A percentile compares a stretch with the other conserved stretches of the same genome.
phyloP scores from a whole-genome alignment of 2,888 invertebrate genomes.

The Smittia sp. region DNA sequence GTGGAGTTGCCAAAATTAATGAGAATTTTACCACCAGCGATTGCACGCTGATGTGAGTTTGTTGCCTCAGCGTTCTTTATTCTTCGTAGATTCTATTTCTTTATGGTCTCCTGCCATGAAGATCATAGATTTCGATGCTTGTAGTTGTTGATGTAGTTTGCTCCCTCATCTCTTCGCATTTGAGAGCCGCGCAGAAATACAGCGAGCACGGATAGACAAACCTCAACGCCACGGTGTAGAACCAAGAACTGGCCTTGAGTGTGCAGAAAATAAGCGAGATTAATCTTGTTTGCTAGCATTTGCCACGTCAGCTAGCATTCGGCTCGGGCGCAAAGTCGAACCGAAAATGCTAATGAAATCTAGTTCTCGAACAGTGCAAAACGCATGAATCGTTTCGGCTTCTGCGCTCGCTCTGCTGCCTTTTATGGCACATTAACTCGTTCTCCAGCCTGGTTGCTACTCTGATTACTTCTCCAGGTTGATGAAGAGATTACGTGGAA shows the following conservation, averaged over 20 bases:
- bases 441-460: too few relatives aligned
- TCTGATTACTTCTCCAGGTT: too few relatives aligned
- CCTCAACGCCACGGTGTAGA: not conserved
- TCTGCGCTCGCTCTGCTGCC: too few relatives aligned
- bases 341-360: too few relatives aligned
- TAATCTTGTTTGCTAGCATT: constrained; percentile 7
- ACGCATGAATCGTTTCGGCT: constrained; percentile 20
- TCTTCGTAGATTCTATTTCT: not conserved
- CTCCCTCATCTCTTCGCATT: not conserved
- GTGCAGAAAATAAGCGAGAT: constrained; percentile 24
- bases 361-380: not conserved
- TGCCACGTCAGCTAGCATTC: constrained; percentile 16
- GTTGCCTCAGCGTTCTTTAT: not conserved
- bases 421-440: too few relatives aligned
- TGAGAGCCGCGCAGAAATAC: not conserved
- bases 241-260: constrained; percentile 30
- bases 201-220: not conserved
- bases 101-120: not conserved
- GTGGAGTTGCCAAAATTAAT: too few relatives aligned
- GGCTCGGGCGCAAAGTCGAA: too few relatives aligned
- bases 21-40: too few relatives aligned
- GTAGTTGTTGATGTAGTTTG: constrained; percentile 6
- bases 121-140: constrained; percentile 2
- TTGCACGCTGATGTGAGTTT: too few relatives aligned
- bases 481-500: too few relatives aligned